phyloP scores from a whole-genome alignment of 2,888 invertebrate genomes.

The Erebia epiphron region DNA sequence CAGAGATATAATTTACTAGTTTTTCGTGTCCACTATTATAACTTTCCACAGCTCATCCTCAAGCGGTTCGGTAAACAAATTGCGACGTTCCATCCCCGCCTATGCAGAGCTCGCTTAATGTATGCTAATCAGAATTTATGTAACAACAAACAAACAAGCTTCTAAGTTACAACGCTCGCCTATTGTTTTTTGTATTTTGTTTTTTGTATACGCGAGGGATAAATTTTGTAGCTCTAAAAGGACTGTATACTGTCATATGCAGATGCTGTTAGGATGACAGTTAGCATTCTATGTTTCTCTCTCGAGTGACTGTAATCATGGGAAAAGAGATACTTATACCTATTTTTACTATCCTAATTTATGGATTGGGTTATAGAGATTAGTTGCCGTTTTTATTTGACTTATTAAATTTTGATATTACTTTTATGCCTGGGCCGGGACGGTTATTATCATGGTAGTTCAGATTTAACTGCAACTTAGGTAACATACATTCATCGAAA shows the following conservation, averaged over 20 bases:
- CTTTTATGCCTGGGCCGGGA: too few relatives aligned
- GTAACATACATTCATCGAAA: too few relatives aligned
- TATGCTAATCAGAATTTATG: constrained; percentile 45
- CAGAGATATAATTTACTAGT: constrained; percentile 63
- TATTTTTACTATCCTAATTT: too few relatives aligned
- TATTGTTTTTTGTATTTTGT: constrained; percentile 26
- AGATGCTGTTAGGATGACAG: too few relatives aligned
- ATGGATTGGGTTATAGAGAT: too few relatives aligned
- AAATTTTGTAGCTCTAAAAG: background rate
- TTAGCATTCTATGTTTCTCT: too few relatives aligned
- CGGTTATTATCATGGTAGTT: too few relatives aligned
- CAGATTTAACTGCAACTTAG: too few relatives aligned
- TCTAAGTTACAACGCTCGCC: constrained; percentile 30
- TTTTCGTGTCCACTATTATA: constrained; percentile 67
- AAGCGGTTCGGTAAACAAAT: constrained; percentile 42
- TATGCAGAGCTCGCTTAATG: constrained; percentile 41
- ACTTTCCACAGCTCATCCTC: constrained; percentile 40
- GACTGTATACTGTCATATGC: background rate
- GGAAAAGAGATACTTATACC: too few relatives aligned
- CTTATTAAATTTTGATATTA: too few relatives aligned
- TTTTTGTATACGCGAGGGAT: constrained; percentile 1
- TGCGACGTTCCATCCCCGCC: constrained; percentile 43
- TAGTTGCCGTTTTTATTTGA: too few relatives aligned
- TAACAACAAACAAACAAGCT: constrained; percentile 37
- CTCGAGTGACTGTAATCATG: too few relatives aligned